phyloP scores from a whole-genome alignment of 2,113 vertebrate genomes.

The Menura novaehollandiae region DNA sequence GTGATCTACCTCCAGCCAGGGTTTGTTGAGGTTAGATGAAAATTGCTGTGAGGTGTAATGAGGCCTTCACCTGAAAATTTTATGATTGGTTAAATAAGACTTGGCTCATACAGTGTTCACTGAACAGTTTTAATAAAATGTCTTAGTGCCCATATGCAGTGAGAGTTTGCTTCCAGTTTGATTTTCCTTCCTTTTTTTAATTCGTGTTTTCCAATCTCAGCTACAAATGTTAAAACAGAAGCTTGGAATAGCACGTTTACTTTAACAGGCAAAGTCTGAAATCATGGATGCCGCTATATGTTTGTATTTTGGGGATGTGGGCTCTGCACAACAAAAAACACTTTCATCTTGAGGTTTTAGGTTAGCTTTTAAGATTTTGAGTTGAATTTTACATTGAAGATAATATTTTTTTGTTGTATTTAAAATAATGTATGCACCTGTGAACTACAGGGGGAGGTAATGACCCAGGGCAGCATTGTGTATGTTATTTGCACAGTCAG shows the following conservation, averaged over 20 bases:
- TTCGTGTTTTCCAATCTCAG: not conserved
- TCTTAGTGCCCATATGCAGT: not conserved
- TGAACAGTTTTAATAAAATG: not conserved
- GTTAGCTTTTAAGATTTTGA: not conserved
- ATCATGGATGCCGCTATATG: not conserved
- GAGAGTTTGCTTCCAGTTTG: not conserved
- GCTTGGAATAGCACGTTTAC: not conserved
- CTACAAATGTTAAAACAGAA: not conserved
- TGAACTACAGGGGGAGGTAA: not conserved
- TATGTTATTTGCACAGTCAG: not conserved
- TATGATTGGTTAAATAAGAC: not conserved
- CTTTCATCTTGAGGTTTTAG: not conserved
- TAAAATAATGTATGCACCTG: not conserved
- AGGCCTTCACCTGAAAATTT: not conserved
- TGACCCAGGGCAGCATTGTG: not conserved
- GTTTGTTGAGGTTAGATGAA: not conserved
- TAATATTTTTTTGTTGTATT: not conserved
- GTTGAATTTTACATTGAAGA: not conserved
- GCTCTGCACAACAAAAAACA: not conserved
- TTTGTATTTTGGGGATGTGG: not conserved
- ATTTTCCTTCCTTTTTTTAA: not conserved
- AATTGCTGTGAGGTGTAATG: not conserved
- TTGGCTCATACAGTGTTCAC: not conserved
- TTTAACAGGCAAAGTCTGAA: not conserved
- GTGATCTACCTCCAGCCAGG: not conserved